These are phyloP conservation scores for Sebastes fasciatus DNA, from an alignment of 2,113 vertebrate species.

Conservation along the genomic window DNA sequence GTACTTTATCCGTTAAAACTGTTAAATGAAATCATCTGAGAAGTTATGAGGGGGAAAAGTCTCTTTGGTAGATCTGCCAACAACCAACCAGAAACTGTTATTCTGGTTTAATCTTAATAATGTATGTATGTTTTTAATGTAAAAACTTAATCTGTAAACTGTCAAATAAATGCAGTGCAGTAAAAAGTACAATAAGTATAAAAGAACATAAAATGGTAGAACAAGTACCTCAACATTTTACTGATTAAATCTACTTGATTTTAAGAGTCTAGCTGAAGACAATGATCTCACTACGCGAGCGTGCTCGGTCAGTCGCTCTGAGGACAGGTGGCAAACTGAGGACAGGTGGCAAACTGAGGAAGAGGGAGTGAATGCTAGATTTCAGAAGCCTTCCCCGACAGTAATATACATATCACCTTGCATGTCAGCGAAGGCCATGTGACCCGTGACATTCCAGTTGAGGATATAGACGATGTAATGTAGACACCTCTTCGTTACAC, in stretches of 20 bases:
- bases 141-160: neutral
- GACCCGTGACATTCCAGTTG: slow-evolving; percentile 66
- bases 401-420: slow-evolving; percentile 71
- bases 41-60: neutral
- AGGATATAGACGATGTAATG: slow-evolving; percentile 71
- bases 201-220: neutral
- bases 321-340: slow-evolving; percentile 32
- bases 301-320: neutral
- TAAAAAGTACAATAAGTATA: neutral
- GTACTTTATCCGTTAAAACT: no score
- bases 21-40: neutral
- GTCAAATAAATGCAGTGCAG: neutral
- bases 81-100: neutral
- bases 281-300: neutral
- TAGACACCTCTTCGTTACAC: slow-evolving; percentile 63
- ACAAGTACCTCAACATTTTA: neutral
- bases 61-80: neutral
- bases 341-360: slow-evolving; percentile 40
- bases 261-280: slow-evolving; percentile 27
- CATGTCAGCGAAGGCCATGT: slow-evolving; percentile 63
- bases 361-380: slow-evolving; percentile 33
- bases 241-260: neutral
- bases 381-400: slow-evolving; percentile 59
- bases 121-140: neutral
- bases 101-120: neutral